These are phyloP conservation scores for Bubo scandiacus DNA, from an alignment of 2,113 vertebrate genomes.

Conservation along the genomic window DNA sequence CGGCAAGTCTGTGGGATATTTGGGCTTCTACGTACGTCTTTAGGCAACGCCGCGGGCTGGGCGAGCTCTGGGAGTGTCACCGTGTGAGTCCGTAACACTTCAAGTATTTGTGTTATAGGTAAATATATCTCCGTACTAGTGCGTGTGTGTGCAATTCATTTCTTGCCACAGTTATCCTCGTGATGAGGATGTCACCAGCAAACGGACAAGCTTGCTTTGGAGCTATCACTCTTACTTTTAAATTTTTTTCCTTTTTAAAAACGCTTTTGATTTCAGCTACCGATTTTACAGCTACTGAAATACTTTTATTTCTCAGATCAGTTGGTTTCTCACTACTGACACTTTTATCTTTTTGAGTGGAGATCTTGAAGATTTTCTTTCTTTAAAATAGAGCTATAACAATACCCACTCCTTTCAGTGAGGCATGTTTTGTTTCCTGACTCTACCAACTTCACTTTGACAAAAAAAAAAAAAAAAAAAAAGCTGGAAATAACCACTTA, in stretches of 20 bases:
- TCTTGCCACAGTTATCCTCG: background rate
- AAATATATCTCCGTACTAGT: rapidly evolving
- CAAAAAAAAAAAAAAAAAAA: background rate
- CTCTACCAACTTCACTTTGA: slow-evolving; percentile 31
- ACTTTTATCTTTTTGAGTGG: background rate
- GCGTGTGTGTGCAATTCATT: background rate
- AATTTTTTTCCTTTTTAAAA: background rate
- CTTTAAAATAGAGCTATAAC: background rate
- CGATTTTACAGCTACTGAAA: background rate
- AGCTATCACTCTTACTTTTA: background rate
- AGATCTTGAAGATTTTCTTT: background rate
- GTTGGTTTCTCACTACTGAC: background rate
- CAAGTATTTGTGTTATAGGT: background rate
- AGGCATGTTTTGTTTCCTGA: background rate
- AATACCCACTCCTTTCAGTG: background rate
- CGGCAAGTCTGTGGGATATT: background rate
- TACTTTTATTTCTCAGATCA: background rate
- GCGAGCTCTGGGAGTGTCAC: background rate
- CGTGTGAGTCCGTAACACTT: background rate
- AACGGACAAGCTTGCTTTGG: background rate
- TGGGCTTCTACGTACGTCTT: background rate
- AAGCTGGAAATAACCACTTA: background rate
- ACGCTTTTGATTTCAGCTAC: background rate
- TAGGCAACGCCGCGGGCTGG: background rate
- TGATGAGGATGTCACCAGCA: background rate